phyloP scores from a whole-genome alignment of 37 sponge, comb jelly and placozoan species.

The Spongilla lacustris region DNA sequence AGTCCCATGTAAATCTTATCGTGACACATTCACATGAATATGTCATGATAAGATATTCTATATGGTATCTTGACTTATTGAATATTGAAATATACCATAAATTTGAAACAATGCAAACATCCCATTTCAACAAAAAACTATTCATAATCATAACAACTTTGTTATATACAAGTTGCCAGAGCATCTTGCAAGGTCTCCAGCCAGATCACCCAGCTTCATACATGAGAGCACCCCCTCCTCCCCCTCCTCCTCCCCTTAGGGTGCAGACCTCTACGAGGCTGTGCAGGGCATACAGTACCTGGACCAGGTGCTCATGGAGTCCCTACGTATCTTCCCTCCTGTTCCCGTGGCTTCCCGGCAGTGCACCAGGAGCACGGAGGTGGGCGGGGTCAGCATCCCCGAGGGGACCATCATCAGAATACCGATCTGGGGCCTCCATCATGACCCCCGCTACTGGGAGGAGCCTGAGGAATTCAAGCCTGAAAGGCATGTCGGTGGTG shows the following conservation, averaged over 20 bases:
- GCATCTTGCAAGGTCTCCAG: too few relatives aligned
- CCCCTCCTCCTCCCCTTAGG: constrained; percentile 42
- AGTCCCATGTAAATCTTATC: too few relatives aligned
- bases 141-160: too few relatives aligned
- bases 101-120: too few relatives aligned
- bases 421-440: constrained; percentile 52
- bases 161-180: too few relatives aligned
- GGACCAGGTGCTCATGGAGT: constrained; percentile 63
- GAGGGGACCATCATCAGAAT: constrained; percentile 24
- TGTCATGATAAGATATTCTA: too few relatives aligned
- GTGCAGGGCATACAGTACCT: constrained; percentile 67
- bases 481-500: constrained; percentile 59
- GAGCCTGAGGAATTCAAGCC: constrained; percentile 74
- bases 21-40: too few relatives aligned
- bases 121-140: too few relatives aligned
- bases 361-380: neutral
- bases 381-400: constrained; percentile 24
- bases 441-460: constrained; percentile 64
- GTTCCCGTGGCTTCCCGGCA: constrained; percentile 20
- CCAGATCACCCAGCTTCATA: too few relatives aligned
- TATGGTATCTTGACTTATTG: too few relatives aligned
- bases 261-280: constrained; percentile 61
- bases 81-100: too few relatives aligned
- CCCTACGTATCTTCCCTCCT: constrained; percentile 73
- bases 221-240: too few relatives aligned